These are phyloP conservation scores for Apoderus coryli DNA, from an alignment of 2,888 invertebrate genomes.

Conservation along the genomic window DNA sequence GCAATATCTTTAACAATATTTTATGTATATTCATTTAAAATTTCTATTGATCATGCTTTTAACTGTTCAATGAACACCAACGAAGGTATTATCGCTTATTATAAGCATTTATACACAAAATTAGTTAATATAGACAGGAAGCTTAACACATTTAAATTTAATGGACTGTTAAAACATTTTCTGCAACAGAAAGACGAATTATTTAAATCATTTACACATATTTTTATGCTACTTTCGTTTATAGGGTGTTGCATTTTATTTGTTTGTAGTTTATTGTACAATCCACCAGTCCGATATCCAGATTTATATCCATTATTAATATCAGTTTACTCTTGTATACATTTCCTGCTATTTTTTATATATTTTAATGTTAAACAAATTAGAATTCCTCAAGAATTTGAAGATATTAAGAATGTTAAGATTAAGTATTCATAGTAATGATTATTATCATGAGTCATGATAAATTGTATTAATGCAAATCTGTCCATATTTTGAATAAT, in stretches of 20 bases:
- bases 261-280: conserved; percentile 38
- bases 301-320: conserved; percentile 71
- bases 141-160: too few relatives aligned
- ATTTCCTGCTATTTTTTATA: conserved; percentile 60
- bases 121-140: neutral
- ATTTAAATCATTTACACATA: conserved; percentile 20
- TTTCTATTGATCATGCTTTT: conserved; percentile 25
- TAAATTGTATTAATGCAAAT: too few relatives aligned
- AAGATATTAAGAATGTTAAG: conserved; percentile 24
- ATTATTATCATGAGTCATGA: too few relatives aligned
- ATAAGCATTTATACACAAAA: conserved; percentile 10
- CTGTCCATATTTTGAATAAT: conserved; percentile 6
- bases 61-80: conserved; percentile 19
- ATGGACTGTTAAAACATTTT: too few relatives aligned
- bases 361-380: conserved; percentile 64
- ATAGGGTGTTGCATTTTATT: conserved; percentile 46
- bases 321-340: conserved; percentile 66
- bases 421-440: conserved; percentile 18
- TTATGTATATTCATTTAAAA: conserved; percentile 34
- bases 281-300: conserved; percentile 61
- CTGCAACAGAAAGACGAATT: too few relatives aligned
- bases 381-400: conserved; percentile 31
- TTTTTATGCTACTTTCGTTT: conserved; percentile 38
- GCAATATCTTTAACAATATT: conserved; percentile 45
- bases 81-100: conserved; percentile 22